phyloP scores from a whole-genome alignment of 1,140 invertebrate genomes.

The Platorchestia sp. region DNA sequence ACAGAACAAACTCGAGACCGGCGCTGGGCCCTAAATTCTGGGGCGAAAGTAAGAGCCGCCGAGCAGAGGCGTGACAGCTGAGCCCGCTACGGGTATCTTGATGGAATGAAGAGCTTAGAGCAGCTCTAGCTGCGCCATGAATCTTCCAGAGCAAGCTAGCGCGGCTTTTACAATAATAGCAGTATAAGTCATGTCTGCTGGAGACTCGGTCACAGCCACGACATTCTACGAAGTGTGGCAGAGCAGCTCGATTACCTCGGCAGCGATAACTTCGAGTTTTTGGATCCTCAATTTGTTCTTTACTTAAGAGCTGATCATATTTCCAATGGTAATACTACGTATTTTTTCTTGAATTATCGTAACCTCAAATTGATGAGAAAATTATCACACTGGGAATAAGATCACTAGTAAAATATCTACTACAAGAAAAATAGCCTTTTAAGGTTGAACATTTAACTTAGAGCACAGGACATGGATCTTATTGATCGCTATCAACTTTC shows the following conservation, averaged over 20 bases:
- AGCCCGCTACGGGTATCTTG: not conserved
- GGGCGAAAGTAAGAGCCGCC: not conserved
- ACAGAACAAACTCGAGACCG: not conserved
- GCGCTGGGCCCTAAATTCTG: not conserved
- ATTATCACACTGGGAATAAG: no score
- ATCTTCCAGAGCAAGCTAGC: constrained; percentile 24
- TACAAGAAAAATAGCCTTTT: no score
- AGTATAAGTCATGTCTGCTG: not conserved
- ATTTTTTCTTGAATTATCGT: no score
- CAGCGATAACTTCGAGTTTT: not conserved
- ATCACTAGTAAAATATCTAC: no score
- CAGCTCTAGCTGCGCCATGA: not conserved
- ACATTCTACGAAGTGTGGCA: not conserved
- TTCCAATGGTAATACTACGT: no score
- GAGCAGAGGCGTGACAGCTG: not conserved
- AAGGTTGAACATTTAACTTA: no score
- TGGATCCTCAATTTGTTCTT: not conserved
- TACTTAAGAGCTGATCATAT: not conserved
- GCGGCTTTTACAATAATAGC: constrained; percentile 38
- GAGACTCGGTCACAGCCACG: not conserved
- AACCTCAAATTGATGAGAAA: no score
- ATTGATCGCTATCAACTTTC: no score
- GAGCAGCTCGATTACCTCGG: not conserved
- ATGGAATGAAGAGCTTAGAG: constrained; percentile 49
- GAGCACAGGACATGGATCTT: no score